These are phyloP conservation scores for Protodeltote pygarga DNA, from an alignment of 2,888 invertebrate genomes.

Conservation along the genomic window DNA sequence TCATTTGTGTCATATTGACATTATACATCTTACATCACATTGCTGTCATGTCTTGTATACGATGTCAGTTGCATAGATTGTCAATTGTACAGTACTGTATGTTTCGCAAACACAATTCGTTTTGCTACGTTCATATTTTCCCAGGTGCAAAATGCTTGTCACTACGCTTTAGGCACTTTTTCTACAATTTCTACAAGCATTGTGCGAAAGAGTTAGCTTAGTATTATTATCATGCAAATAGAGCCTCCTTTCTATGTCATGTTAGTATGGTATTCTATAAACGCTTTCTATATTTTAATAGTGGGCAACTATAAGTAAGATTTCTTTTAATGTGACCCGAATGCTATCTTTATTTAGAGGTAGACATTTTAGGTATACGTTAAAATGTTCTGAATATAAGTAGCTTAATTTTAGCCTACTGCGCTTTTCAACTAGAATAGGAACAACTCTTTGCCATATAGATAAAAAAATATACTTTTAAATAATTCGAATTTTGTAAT, in stretches of 20 bases:
- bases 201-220: slow-evolving; percentile 18
- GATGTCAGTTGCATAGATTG: slow-evolving; percentile 23
- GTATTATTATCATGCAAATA: slow-evolving; percentile 41
- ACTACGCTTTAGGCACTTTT: slow-evolving; percentile 15
- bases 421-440: too few relatives aligned
- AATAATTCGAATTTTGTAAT: too few relatives aligned
- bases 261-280: slow-evolving; percentile 22
- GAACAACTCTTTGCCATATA: too few relatives aligned
- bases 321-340: slow-evolving; percentile 30
- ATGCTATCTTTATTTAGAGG: slow-evolving; percentile 24
- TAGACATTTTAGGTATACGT: too few relatives aligned
- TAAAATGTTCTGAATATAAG: slow-evolving; percentile 20
- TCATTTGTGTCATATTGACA: slow-evolving; percentile 1
- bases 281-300: slow-evolving; percentile 24
- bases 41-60: slow-evolving; percentile 16
- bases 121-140: slow-evolving; percentile 31
- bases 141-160: slow-evolving; percentile 39
- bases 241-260: slow-evolving; percentile 16
- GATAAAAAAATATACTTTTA: too few relatives aligned
- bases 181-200: slow-evolving; percentile 13
- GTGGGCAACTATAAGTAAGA: slow-evolving; percentile 10
- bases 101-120: slow-evolving; percentile 34
- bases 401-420: too few relatives aligned
- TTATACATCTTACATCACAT: slow-evolving; percentile 17
- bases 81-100: slow-evolving; percentile 22